Evolutionary conservation across 2,888 invertebrate species (phyloP).

Genomic region (Coenonympha glycerion): DNA sequence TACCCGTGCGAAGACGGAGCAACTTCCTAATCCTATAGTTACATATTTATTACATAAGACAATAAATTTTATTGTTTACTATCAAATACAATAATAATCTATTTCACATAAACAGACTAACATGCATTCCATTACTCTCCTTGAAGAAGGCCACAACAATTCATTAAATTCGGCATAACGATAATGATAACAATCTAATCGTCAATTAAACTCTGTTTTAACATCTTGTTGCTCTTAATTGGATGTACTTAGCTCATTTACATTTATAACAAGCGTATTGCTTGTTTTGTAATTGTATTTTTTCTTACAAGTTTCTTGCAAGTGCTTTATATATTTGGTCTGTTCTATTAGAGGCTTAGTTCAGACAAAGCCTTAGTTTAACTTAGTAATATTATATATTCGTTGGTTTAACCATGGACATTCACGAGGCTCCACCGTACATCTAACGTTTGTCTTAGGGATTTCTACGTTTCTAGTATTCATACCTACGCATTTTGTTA

Average conservation of each 20-base stretch:
- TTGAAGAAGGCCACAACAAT: constrained; percentile 44
- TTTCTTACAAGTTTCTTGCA: constrained; percentile 22
- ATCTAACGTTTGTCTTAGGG: too few species aligned
- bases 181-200: constrained; percentile 48
- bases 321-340: background rate
- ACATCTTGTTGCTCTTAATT: constrained; percentile 26
- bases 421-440: too few species aligned
- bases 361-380: background rate
- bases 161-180: constrained; percentile 38
- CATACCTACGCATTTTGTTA: too few species aligned
- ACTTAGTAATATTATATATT: too few species aligned
- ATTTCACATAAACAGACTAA: constrained; percentile 5
- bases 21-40: too few species aligned
- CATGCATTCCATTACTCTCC: constrained; percentile 18
- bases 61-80: too few species aligned
- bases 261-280: constrained; percentile 32
- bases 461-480: too few species aligned
- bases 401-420: constrained; percentile 12
- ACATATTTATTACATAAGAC: too few species aligned
- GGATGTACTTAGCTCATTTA: constrained; percentile 22
- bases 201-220: constrained; percentile 39
- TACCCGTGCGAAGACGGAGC: too few species aligned
- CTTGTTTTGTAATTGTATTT: constrained; percentile 35
- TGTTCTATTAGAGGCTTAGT: background rate
- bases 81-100: background rate